Conservation (phyloP, 2,797 vertebrate species). For the Myotis daubentonii region DNA sequence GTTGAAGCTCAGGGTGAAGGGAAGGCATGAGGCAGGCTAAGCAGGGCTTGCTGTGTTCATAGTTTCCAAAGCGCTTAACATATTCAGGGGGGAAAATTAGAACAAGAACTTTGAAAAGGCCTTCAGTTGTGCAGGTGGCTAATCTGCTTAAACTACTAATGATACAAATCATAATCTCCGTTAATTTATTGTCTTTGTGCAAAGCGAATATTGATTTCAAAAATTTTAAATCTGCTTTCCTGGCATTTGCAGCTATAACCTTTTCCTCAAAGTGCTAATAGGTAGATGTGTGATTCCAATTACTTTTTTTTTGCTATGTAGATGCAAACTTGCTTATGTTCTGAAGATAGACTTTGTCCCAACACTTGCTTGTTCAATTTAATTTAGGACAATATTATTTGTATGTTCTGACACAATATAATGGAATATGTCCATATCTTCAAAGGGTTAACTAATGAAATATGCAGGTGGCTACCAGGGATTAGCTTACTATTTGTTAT, state of each 20-base stretch:
- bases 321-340: background rate
- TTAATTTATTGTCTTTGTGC: slow-evolving; percentile 8
- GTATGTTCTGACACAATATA: background rate
- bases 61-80: background rate
- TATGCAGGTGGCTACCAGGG: background rate
- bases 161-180: slow-evolving; percentile 21
- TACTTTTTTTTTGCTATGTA: background rate
- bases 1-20: background rate
- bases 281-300: background rate
- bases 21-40: background rate
- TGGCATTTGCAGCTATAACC: background rate
- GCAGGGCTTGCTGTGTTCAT: background rate
- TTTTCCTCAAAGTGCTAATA: background rate
- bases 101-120: background rate
- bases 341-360: background rate
- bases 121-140: background rate
- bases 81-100: background rate
- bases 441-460: slow-evolving; percentile 3
- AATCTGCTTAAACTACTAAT: slow-evolving; percentile 54
- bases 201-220: slow-evolving; percentile 59
- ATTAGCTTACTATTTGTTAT: background rate
- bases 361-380: background rate
- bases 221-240: background rate
- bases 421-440: background rate
- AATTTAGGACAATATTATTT: background rate